These are phyloP conservation scores for Epirrita christyi DNA, from an alignment of 2,888 invertebrate genomes.

Conservation along the genomic window DNA sequence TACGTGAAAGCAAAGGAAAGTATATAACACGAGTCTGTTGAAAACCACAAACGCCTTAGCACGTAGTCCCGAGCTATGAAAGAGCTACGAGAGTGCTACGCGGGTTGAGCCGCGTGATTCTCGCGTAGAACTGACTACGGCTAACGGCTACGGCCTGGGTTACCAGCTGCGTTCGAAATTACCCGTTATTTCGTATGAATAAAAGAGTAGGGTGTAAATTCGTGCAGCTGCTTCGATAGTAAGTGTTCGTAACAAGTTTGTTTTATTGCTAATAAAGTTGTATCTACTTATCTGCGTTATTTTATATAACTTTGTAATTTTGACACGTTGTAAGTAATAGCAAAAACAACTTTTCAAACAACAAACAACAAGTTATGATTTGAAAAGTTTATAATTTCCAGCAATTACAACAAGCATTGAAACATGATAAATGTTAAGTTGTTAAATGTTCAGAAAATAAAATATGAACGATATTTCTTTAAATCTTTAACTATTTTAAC, in stretches of 20 bases:
- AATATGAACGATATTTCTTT: too few species aligned
- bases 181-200: slow-evolving; percentile 54
- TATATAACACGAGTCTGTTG: slow-evolving; percentile 31
- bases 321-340: neutral
- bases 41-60: slow-evolving; percentile 42
- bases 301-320: neutral
- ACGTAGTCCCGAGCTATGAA: slow-evolving; percentile 44
- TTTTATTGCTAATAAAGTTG: slow-evolving; percentile 28
- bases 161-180: slow-evolving; percentile 59
- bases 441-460: too few species aligned
- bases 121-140: slow-evolving; percentile 55
- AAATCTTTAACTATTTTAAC: too few species aligned
- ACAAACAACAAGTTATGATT: too few species aligned
- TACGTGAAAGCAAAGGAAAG: slow-evolving; percentile 30
- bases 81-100: slow-evolving; percentile 58
- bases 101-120: slow-evolving; percentile 51
- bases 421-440: too few species aligned
- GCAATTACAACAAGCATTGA: too few species aligned
- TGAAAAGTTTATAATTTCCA: too few species aligned
- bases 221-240: slow-evolving; percentile 43
- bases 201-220: slow-evolving; percentile 46
- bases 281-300: neutral
- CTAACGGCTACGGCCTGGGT: slow-evolving; percentile 44
- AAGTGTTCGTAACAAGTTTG: slow-evolving; percentile 37
- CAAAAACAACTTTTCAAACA: too few species aligned